Base-by-base conservation (phyloP, 2,888 invertebrate genomes). In the Sipha maydis region DNA sequence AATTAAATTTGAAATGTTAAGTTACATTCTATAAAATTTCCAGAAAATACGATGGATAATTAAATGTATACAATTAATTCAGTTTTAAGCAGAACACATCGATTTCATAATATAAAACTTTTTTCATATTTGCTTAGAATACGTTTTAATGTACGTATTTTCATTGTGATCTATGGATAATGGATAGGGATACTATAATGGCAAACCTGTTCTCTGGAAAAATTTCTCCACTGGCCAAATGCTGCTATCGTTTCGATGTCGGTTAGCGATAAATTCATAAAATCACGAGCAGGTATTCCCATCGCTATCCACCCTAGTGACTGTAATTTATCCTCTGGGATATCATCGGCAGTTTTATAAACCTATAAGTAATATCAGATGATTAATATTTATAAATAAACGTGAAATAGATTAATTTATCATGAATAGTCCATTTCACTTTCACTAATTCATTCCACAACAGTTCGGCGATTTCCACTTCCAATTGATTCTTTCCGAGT, bases 161-260 rank as follows among this genome's bases (percentile, higher is more conserved):
- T 25, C 21, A 61, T 61, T 5, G 61, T 25, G 61, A 25, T 25
- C 3, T 61, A 61, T 25, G 61, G 25, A 25, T 61, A 61, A 61
- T 61, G 25, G 61, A 61, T 25, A 21, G 5, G 7, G 7, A 41
- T 41, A 9, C 8, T 9, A 25, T 4, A 7, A 61, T 61, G 34
- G 21, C 73, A 69, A 19, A 85, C 91, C 90, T 93, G 93, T 0
- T 91, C 91, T 2, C 91, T 89, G 61, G 91, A 91, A 73, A 93
- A 91, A 76, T 92, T 92, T 90, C 93, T 93, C 90, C 93, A 92
- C 0, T 92, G 90, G 7, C 94, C 94, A 91, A 94, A 94, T 77
- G 93, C 93, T 89, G 93, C 92, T 17, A 94, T 92, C 0, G 93
- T 92, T 41, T 94, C 94, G 9, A 94, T 93, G 85, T 92, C 92